Evolutionary conservation across 2,888 invertebrate species (phyloP), one percentile per base, ranked within the genome.

Genomic region (Tenthredo distinguenda): DNA sequence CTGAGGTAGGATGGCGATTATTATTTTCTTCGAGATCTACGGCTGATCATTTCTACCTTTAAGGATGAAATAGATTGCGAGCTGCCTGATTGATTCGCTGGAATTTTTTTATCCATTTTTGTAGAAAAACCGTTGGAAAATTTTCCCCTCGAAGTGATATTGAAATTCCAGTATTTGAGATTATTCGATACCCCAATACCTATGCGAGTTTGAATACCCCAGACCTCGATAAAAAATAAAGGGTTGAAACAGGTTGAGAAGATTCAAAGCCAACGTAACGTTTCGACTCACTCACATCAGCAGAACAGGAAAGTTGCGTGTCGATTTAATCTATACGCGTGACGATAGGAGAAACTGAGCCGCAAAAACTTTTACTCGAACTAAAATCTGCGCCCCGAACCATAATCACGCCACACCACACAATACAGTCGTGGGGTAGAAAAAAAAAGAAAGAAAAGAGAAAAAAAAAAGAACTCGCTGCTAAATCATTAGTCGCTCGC

Each of bases 251-350:
- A 74, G 40, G 72, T 74, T 74, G 40, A n/a, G 43, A 40, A 43
- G 72, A 74, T 74, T 74, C 21, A 9, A 26, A 43, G n/a, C 40
- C n/a, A 55, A n/a, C 37, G n/a, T 43, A 43, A 71, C 34, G 72
- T 74, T 74, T 74, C 21, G 12, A 74, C 72, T 74, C 43, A 74
- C 72, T 74, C 72, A 26, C 26, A 26, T 26, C 26, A 74, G 72
- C 72, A 43, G 40, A 74, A 43, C 43, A 21, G n/a, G 9, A 43
- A 43, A 74, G 43, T 74, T 74, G 72, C 72, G 72, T 74, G 72
- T 43, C 40, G 72, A 74, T 74, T 74, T 74, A 74, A 74, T 74
- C 72, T 74, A n/a, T 15, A 43, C 72, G 21, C 72, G n/a, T 74
- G 72, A 74, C 72, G 72, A 74, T 74, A 43, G 40, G 18, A 68